Evolutionary conservation across 2,113 vertebrate species (phyloP), one percentile per base, ranked within the genome.

Genomic region (Bufo gargarizans): DNA sequence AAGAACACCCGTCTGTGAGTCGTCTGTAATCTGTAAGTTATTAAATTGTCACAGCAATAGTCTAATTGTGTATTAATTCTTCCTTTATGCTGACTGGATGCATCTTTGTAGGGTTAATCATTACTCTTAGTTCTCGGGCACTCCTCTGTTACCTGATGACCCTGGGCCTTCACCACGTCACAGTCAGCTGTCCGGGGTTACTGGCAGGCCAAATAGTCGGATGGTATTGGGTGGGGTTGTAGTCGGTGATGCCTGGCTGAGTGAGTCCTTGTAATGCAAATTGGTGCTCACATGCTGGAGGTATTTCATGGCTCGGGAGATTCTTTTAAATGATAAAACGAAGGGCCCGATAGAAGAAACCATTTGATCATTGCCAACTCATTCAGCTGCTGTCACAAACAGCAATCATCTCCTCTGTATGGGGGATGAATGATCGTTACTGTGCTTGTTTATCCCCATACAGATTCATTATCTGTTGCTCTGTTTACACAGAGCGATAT

Each of bases 61-160:
- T 67, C 6, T n/a, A 82, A 67, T 45, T 82, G 45, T 14, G 61
- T 6, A 82, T 22, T 67, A 7, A 82, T 65, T 47, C 59, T 65
- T 82, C 80, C 43, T 0, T 82, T 65, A 10, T 82, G 81, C 19
- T 82, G 59, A 50, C 59, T 82, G 33, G 22, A n/a, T 49, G 59
- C 13, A 45, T 47, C 12, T 49, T 59, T 82, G 65, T 82, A n/a
- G 47, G 80, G 81, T 67, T 82, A 82, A 82, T 82, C 10, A 82
- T 67, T 82, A 45, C 45, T 50, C 20, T 4, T 12, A 49, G 33
- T 67, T 0, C 19, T n/a, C 4, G 10, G 47, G 10, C 12, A 49
- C 61, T 20, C 81, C 81, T 14, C n/a, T 82, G 4, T 22, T 20
- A 63, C 59, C 49, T 50, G 9, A 49, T 65, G 19, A 82, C 33